A percentile compares a stretch with the other conserved stretches of the same genome.
phyloP scores from a whole-genome alignment of 1,140 invertebrate genomes.

The Vanessa atalanta region DNA sequence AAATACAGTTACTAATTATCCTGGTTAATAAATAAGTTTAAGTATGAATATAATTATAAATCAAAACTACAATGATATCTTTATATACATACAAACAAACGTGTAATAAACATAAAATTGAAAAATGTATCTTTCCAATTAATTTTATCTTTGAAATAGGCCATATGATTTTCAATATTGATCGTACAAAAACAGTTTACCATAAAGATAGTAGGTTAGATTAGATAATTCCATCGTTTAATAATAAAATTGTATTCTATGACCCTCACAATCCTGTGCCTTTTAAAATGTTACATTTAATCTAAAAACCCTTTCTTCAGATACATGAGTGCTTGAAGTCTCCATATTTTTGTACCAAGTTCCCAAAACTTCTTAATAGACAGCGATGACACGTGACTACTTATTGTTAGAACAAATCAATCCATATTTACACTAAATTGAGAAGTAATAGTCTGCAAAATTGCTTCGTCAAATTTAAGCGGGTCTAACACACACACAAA shows the following conservation, averaged over 20 bases:
- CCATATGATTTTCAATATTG: neutral
- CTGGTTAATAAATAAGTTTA: neutral
- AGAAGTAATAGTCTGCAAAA: too few species aligned
- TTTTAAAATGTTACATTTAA: neutral
- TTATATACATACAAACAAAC: neutral
- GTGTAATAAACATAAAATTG: too few species aligned
- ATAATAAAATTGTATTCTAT: neutral
- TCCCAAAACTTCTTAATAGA: neutral
- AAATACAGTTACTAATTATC: neutral
- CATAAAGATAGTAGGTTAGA: neutral
- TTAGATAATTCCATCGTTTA: neutral
- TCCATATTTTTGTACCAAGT: conserved; percentile 1
- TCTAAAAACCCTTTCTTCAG: neutral
- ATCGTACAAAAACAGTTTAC: neutral
- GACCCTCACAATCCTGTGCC: conserved; percentile 4
- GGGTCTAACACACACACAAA: too few species aligned
- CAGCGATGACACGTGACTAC: too few species aligned
- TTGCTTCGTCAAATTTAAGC: too few species aligned
- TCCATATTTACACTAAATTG: too few species aligned
- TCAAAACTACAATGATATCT: neutral
- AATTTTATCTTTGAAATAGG: neutral
- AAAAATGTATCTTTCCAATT: too few species aligned
- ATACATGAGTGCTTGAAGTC: neutral
- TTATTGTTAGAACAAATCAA: too few species aligned
- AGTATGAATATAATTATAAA: neutral